Percentiles rank a stretch among this genome's conserved stretches.
These are phyloP conservation scores for Candidula unifasciata DNA, from an alignment of 2,888 invertebrate species.

Conservation along the genomic window DNA sequence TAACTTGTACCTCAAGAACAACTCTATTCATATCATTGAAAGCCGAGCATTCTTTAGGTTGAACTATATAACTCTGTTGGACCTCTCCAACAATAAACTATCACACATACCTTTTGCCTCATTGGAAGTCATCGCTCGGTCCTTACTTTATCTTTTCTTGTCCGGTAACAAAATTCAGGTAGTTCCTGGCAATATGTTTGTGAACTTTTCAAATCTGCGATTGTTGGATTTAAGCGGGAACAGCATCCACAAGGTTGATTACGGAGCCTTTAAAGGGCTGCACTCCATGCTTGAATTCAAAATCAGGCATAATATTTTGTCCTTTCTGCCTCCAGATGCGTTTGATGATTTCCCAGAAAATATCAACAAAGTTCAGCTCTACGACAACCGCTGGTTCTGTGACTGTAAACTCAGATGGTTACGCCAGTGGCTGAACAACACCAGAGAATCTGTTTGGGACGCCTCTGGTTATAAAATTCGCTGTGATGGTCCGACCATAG, in stretches of 20 bases:
- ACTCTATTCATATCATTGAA: conserved; percentile 62
- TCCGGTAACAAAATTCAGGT: conserved; percentile 63
- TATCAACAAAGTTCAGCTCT: conserved; percentile 61
- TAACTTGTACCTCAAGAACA: conserved; percentile 65
- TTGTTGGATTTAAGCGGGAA: conserved; percentile 68
- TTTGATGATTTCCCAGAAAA: conserved; percentile 61
- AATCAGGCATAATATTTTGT: conserved; percentile 63
- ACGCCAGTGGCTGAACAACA: conserved; percentile 63
- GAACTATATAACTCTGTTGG: conserved; percentile 59
- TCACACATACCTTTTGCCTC: conserved; percentile 57
- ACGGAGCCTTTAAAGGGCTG: conserved; percentile 63
- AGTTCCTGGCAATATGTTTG: conserved; percentile 62
- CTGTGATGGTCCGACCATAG: conserved; percentile 65
- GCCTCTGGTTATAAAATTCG: conserved; percentile 59
- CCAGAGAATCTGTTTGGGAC: conserved; percentile 62
- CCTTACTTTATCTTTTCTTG: conserved; percentile 60
- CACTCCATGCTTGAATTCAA: conserved; percentile 56
- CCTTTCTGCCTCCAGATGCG: conserved; percentile 59
- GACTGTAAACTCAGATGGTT: conserved; percentile 72
- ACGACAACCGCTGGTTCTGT: conserved; percentile 72
- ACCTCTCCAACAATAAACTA: conserved; percentile 65
- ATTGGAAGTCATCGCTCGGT: conserved; percentile 58
- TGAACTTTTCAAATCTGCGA: conserved; percentile 58
- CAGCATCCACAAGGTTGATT: conserved; percentile 62
- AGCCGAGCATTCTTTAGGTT: conserved; percentile 61